phyloP scores from a whole-genome alignment of 2,113 vertebrate genomes.

The Mormyrus iriodes region DNA sequence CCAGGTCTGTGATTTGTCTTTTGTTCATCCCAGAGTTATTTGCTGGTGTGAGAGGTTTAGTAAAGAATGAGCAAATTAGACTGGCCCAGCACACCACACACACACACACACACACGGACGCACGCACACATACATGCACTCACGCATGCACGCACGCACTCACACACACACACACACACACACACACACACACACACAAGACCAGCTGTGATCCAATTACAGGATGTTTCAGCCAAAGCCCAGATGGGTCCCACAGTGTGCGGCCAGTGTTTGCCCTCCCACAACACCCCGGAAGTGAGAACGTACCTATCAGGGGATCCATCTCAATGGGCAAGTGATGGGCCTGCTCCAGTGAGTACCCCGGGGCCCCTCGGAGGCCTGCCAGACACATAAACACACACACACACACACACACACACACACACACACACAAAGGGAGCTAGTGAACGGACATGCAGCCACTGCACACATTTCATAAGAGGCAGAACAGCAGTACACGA shows the following conservation, averaged over 20 bases:
- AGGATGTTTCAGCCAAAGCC: neutral
- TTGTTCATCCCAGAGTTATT: conserved; percentile 89
- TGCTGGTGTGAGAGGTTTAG: conserved; percentile 54
- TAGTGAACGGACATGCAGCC: conserved; percentile 8
- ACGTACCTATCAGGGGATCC: conserved; percentile 92
- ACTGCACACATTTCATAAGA: neutral
- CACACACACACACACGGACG: neutral
- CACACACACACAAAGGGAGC: conserved; percentile 23
- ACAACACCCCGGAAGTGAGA: neutral
- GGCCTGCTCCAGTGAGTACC: conserved; percentile 94
- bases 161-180: neutral
- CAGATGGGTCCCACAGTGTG: neutral
- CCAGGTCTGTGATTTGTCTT: conserved; percentile 96
- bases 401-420: conserved; percentile 12
- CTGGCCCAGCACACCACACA: neutral
- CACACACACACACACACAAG: neutral
- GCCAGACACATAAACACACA: conserved; percentile 24
- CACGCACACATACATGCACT: neutral
- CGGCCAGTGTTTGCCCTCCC: neutral
- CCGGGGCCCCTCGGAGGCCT: conserved; percentile 93
- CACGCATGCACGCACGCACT: neutral
- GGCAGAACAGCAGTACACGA: neutral
- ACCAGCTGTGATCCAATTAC: neutral
- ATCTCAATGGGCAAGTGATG: conserved; percentile 97
- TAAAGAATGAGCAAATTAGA: neutral